Base-by-base conservation (phyloP, 2,888 invertebrate species). In the Athalia circularis region DNA sequence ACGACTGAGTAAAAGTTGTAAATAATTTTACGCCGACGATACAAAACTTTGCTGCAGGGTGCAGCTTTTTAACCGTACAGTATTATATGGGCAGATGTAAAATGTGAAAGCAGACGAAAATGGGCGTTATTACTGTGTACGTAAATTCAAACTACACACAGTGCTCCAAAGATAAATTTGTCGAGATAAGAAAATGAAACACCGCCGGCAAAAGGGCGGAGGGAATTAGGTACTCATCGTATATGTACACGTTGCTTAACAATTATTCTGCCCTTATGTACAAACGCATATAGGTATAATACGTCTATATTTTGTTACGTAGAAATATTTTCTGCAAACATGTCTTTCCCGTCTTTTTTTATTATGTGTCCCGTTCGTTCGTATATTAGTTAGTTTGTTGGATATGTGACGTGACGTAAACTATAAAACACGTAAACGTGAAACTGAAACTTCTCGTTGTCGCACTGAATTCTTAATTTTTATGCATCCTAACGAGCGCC, bases 231-330 rank as follows among this genome's bases (percentile, higher is more conserved):
- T 6, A 11, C 11, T 52, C 11, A 52, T 8, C 52, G 52, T 8
- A 52, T 52, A 52, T 5, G 5, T 52, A 7, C 52, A 11, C 1
- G 52, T 7, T 52, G 52, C 7, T 9, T 11, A 54, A 54, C 54
- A 54, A 9, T 9, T n/a, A 79, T 65, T 83, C 86, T 87, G 86
- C 86, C 86, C 87, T 86, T 87, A 81, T 83, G 77, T 77, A 83
- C 87, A 87, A 87, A 87, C 86, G 83, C 83, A 82, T 81, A 83
- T 81, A 83, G 81, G 82, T 64, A 80, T 81, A 43, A 43, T 45
- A 57, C 54, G 50, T 85, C 87, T 87, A 29, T 87, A 87, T 86
- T 85, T 82, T 83, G 82, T 80, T 80, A 80, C 82, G 83, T 83
- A 81, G 84, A 84, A 79, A 79, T 79, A 70, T 77, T 65, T 75